Percentiles rank a stretch among this genome's conserved stretches.
These are phyloP conservation scores for Spialia ferax DNA, from an alignment of 2,888 invertebrate genomes.

Conservation along the genomic window DNA sequence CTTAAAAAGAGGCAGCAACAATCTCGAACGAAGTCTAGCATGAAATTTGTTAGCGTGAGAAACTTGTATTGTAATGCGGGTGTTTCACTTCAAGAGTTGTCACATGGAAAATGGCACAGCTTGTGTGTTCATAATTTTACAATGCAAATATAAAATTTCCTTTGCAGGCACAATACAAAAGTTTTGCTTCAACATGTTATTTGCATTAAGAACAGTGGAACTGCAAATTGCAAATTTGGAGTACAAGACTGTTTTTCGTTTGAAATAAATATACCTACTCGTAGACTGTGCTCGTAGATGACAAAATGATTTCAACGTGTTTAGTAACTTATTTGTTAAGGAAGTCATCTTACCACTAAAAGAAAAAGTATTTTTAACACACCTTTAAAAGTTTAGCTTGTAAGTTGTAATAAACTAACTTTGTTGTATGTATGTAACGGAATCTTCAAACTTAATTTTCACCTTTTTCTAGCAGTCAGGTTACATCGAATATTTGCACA, in stretches of 20 bases:
- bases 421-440: too few relatives aligned
- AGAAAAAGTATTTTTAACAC: too few relatives aligned
- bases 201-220: background rate
- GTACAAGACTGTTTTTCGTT: background rate
- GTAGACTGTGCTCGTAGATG: too few relatives aligned
- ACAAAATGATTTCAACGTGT: too few relatives aligned
- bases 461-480: too few relatives aligned
- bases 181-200: background rate
- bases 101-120: constrained; percentile 5
- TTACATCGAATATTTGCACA: too few relatives aligned
- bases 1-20: constrained; percentile 3
- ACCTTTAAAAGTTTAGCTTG: too few relatives aligned
- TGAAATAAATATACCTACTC: too few relatives aligned
- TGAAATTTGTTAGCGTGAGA: background rate
- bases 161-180: background rate
- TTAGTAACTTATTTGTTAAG: too few relatives aligned
- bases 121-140: constrained; percentile 5
- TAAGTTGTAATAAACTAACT: too few relatives aligned
- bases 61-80: constrained; percentile 6
- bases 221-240: background rate
- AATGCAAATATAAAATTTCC: background rate
- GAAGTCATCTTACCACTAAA: too few relatives aligned
- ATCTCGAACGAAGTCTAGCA: background rate
- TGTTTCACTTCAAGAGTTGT: constrained; percentile 1
- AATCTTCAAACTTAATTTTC: too few relatives aligned